phyloP scores from a whole-genome alignment of 2,888 invertebrate species.

The Hesperia comma region DNA sequence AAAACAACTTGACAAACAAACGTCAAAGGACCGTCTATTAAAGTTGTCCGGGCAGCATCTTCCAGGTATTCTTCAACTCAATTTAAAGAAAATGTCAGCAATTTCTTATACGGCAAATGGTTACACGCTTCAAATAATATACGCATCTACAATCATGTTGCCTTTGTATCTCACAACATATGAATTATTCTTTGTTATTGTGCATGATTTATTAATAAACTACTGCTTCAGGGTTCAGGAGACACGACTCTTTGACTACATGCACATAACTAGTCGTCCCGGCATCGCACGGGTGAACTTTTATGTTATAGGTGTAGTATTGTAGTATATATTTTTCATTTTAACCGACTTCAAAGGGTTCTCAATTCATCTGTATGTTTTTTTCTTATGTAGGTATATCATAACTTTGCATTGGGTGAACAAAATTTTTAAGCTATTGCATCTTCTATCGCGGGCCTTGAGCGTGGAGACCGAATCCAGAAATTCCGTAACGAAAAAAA shows the following conservation, averaged over 20 bases:
- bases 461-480: no score
- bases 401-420: no score
- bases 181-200: neutral
- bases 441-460: no score
- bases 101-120: neutral
- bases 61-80: constrained; percentile 6
- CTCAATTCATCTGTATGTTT: no score
- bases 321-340: no score
- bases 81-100: constrained; percentile 10
- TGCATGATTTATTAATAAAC: neutral
- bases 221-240: neutral
- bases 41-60: neutral
- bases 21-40: neutral
- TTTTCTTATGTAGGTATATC: no score
- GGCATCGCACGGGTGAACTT: no score
- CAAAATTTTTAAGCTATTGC: no score
- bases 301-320: no score
- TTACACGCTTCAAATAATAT: neutral
- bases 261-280: no score
- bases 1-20: neutral
- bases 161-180: neutral
- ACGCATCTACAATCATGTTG: neutral
- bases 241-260: neutral
- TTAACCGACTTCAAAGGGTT: no score
- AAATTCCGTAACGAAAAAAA: no score